Base-by-base conservation (phyloP, 1,140 invertebrate species). In the Megalonaias nervosa region DNA sequence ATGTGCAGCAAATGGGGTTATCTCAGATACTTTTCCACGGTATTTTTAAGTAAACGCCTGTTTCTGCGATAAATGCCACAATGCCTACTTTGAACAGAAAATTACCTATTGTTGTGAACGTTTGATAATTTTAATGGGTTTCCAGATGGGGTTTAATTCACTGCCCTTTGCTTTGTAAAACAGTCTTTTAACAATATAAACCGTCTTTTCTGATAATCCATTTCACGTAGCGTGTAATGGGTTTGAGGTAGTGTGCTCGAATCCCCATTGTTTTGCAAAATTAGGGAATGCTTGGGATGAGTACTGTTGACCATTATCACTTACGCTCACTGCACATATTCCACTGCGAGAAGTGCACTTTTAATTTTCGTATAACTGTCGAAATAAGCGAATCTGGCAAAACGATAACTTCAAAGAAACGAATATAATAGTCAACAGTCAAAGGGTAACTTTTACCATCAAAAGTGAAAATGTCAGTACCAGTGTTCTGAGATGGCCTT, bases 401-500 rank as follows among this genome's bases (percentile, higher is more conserved):
- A 59, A 16, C 59, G 21, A 60, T 59, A 26, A 60, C 57, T 31
- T 71, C 31, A 26, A 71, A 71, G n/a, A 60, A 71, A 9, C 69
- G 6, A 21, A 5, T 60, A 2, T 71, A 71, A 26, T 61, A 71
- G 58, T 71, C 48, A 19, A 38, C 23, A 12, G 67, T 56, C 16
- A 56, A 38, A 5, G 61, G 56, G 21, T 31, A 48, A 23, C 38
- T 31, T 71, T 59, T 71, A 31, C 69, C 69, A 11, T 71, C 56
- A 59, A 57, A 61, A n/a, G 11, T 9, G 38, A 71, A 71, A 12
- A 71, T 23, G 12, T 71, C 57, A 26, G 48, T 1, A 23, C n/a
- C 58, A 15, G 61, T 71, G 59, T 71, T 71, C 14, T 71, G 69
- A n/a, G 59, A 71, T 31, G 11, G 69, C 23, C 58, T 71, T 12